Evolutionary conservation across 2,888 invertebrate species (phyloP).

Genomic region (Xylocampa areola): DNA sequence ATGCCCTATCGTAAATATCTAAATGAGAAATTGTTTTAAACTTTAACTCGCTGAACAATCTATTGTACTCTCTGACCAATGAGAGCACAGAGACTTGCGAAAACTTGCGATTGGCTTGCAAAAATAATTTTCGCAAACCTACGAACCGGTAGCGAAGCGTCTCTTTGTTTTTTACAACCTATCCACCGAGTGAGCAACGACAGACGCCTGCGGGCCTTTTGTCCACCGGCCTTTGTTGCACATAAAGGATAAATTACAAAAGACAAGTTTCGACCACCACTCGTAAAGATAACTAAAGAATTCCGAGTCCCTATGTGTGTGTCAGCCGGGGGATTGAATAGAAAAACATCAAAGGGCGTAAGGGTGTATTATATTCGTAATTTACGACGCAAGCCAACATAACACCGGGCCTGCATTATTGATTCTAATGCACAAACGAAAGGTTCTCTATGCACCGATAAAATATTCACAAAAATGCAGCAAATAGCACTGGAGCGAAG

Average conservation of each 20-base stretch:
- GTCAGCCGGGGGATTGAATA: conserved; percentile 76
- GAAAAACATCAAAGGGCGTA: conserved; percentile 81
- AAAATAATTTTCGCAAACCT: conserved; percentile 85
- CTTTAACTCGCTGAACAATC: conserved; percentile 68
- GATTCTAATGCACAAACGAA: conserved; percentile 78
- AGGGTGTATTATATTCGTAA: conserved; percentile 86
- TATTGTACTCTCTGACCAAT: conserved; percentile 83
- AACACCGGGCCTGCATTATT: conserved; percentile 79
- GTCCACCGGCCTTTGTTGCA: conserved; percentile 82
- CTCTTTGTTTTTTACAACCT: conserved; percentile 76
- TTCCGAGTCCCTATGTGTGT: conserved; percentile 70
- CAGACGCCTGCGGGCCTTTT: conserved; percentile 78
- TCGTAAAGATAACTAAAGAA: conserved; percentile 86
- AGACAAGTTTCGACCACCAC: conserved; percentile 80
- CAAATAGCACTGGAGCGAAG: conserved; percentile 50
- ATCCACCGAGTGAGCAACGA: conserved; percentile 68
- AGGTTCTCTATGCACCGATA: conserved; percentile 68
- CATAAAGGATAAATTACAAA: conserved; percentile 87
- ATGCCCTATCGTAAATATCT: conserved; percentile 74
- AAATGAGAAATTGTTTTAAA: conserved; percentile 68
- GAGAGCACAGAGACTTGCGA: conserved; percentile 68
- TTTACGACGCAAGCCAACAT: conserved; percentile 79
- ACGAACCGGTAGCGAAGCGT: conserved; percentile 76
- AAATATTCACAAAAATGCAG: conserved; percentile 69
- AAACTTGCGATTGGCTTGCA: conserved; percentile 85